A percentile compares a stretch with the other conserved stretches of the same genome.
phyloP scores from a whole-genome alignment of 2,888 invertebrate genomes.

The Drosophila kokeensis region DNA sequence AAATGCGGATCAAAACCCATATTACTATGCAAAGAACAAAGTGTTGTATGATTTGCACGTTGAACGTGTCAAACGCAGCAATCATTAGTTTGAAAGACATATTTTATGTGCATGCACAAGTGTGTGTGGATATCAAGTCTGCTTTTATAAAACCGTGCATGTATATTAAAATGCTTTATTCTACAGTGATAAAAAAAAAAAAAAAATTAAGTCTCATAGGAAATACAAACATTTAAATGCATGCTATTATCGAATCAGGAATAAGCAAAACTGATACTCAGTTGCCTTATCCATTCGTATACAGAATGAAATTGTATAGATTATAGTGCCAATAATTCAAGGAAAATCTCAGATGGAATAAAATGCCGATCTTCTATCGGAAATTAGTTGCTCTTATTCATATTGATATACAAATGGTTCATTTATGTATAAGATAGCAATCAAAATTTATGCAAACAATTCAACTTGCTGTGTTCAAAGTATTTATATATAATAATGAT shows the following conservation, averaged over 20 bases:
- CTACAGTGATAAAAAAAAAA: constrained; percentile 32
- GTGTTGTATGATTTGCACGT: constrained; percentile 93
- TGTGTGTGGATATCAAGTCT: constrained; percentile 4
- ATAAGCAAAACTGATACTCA: constrained; percentile 24
- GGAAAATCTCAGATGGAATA: constrained; percentile 56
- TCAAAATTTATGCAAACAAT: constrained; percentile 27
- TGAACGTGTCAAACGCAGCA: constrained; percentile 89
- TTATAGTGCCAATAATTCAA: constrained; percentile 58
- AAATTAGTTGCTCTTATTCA: constrained; percentile 27
- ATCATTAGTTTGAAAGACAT: constrained; percentile 55
- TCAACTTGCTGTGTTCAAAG: constrained; percentile 39
- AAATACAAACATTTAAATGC: constrained; percentile 4
- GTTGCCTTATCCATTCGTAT: constrained; percentile 40
- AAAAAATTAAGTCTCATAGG: constrained; percentile 1
- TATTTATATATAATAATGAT: constrained; percentile 26
- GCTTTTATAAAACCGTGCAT: constrained; percentile 8
- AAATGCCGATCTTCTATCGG: constrained; percentile 32
- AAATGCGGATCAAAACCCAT: constrained; percentile 91
- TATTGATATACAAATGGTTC: constrained; percentile 15
- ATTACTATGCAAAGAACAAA: constrained; percentile 94
- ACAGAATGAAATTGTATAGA: constrained; percentile 29
- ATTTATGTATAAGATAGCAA: constrained; percentile 25
- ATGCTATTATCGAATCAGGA: constrained; percentile 23
- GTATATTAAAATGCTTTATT: constrained; percentile 16
- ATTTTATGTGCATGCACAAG: constrained; percentile 2